Conservation (phyloP, 2,113 vertebrate genomes). For the Formicarius rufipectus region DNA sequence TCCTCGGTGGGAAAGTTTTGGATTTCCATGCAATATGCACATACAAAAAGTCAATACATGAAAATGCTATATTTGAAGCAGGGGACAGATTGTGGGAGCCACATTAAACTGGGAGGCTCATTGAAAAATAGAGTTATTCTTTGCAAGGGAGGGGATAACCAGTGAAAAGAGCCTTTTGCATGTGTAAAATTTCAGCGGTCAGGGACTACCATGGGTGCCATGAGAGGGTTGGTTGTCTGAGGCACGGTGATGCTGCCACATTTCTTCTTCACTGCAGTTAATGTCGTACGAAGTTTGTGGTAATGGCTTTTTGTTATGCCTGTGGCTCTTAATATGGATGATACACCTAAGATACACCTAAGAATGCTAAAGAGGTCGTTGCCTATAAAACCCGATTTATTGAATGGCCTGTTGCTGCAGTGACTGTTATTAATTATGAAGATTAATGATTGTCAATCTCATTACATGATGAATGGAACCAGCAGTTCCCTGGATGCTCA, state of each 20-base stretch:
- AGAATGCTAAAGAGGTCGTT: not conserved
- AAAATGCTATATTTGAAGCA: not conserved
- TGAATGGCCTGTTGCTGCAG: not conserved
- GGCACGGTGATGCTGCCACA: not conserved
- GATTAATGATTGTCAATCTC: not conserved
- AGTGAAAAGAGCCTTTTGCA: not conserved
- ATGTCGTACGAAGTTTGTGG: not conserved
- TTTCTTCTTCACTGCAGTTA: not conserved
- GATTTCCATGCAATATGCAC: not conserved
- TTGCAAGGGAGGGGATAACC: not conserved
- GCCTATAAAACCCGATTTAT: not conserved
- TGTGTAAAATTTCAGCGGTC: not conserved
- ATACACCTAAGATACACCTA: no score
- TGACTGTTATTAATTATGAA: not conserved
- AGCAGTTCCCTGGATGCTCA: not conserved
- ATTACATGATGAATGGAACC: not conserved
- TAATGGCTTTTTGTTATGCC: not conserved
- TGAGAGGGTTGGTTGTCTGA: not conserved
- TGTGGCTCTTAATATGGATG: not conserved
- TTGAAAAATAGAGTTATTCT: not conserved
- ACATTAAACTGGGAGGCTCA: not conserved
- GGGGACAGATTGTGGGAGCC: not conserved
- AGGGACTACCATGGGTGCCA: fast-evolving
- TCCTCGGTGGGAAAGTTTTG: not conserved
- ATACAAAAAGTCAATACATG: not conserved